phyloP scores from a whole-genome alignment of 2,888 invertebrate species.

The Spatulosminthurus flaviceps region DNA sequence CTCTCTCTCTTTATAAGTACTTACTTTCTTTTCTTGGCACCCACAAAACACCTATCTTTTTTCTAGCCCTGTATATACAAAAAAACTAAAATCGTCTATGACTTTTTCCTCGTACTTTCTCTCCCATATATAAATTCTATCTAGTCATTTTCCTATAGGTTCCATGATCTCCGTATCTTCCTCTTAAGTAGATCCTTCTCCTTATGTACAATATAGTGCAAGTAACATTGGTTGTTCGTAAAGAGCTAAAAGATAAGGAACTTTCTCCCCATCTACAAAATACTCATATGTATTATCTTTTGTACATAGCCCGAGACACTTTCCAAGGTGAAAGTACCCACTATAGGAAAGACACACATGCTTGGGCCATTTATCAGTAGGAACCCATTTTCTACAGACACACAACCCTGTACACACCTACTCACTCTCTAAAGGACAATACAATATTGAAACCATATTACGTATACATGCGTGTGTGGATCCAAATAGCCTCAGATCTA shows the following conservation, averaged over 20 bases:
- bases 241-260: not conserved
- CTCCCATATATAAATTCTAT: not conserved
- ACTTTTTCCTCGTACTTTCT: not conserved
- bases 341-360: not conserved
- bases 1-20: not conserved
- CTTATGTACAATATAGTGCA: too few relatives aligned
- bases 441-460: too few relatives aligned
- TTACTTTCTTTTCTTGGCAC: constrained; percentile 27
- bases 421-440: not conserved
- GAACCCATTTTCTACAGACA: not conserved
- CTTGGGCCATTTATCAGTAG: not conserved
- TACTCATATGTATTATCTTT: too few relatives aligned
- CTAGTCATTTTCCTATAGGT: not conserved
- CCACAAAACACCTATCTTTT: constrained; percentile 19
- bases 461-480: not conserved
- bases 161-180: not conserved
- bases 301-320: not conserved
- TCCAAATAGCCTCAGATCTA: not conserved
- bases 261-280: too few relatives aligned
- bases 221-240: too few relatives aligned
- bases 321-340: not conserved
- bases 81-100: constrained; percentile 8
- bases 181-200: not conserved
- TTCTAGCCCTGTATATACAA: not conserved
- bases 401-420: not conserved